Evolutionary conservation across 2,113 vertebrate species (phyloP).

Genomic region (Otocyon megalotis): DNA sequence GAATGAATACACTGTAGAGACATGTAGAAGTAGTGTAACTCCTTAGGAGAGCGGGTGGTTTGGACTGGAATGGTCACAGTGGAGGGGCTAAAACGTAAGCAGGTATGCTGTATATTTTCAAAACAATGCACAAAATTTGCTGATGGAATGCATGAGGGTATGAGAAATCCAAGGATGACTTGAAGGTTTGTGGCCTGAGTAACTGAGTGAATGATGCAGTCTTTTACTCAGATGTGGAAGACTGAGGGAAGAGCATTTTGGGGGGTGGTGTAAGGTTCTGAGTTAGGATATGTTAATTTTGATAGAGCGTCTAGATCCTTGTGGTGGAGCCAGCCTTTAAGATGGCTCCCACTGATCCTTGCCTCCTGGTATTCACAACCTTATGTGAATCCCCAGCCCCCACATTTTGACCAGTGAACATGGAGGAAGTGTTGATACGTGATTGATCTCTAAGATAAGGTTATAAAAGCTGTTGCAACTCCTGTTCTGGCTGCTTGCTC

Average conservation of each 20-base stretch:
- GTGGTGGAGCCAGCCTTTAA: neutral
- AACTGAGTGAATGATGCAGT: neutral
- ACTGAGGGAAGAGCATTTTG: neutral
- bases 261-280: neutral
- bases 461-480: neutral
- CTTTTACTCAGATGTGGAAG: neutral
- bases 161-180: neutral
- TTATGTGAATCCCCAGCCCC: too few relatives aligned
- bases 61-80: too few relatives aligned
- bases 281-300: neutral
- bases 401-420: neutral
- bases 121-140: neutral
- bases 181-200: neutral
- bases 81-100: too few relatives aligned
- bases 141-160: neutral
- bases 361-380: too few relatives aligned
- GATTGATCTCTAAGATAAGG: neutral
- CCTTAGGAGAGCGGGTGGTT: too few relatives aligned
- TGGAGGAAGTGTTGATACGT: neutral
- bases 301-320: neutral
- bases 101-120: neutral
- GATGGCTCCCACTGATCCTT: too few relatives aligned
- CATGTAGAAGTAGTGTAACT: too few relatives aligned
- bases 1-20: too few relatives aligned
- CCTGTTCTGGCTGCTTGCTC: neutral